A percentile compares a stretch with the other conserved stretches of the same genome.
Conservation (phyloP, 2,888 invertebrate genomes). For the Ochropleura leucogaster region DNA sequence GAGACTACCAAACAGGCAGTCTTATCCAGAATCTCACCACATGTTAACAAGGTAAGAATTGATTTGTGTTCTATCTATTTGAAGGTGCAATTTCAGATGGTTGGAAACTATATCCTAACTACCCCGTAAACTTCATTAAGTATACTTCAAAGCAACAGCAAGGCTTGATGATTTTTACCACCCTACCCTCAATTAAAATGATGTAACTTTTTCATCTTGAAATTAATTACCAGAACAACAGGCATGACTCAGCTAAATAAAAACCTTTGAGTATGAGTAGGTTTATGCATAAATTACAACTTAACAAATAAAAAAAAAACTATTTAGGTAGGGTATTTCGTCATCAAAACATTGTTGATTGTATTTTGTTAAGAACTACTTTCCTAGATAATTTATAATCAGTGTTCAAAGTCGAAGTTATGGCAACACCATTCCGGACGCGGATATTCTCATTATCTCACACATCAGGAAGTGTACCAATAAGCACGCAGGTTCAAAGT, state of each 20-base stretch:
- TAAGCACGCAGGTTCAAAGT: slow-evolving; percentile 40
- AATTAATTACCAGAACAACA: not conserved
- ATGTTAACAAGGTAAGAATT: slow-evolving; percentile 86
- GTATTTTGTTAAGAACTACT: not conserved
- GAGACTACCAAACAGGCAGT: slow-evolving; percentile 91
- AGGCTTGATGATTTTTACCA: not conserved
- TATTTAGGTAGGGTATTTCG: not conserved
- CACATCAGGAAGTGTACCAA: slow-evolving; percentile 40
- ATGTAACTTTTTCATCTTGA: not conserved
- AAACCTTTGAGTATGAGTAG: not conserved
- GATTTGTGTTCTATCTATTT: not conserved
- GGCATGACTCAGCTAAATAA: slow-evolving; percentile 16
- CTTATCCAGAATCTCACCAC: slow-evolving; percentile 89
- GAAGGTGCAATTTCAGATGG: not conserved
- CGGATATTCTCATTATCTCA: slow-evolving; percentile 40
- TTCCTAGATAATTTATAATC: slow-evolving; percentile 19
- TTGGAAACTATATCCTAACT: not conserved
- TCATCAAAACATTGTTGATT: slow-evolving; percentile 17
- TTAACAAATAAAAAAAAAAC: not conserved
- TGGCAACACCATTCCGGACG: slow-evolving; percentile 31
- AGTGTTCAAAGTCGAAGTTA: slow-evolving; percentile 38
- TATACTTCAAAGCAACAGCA: no score
- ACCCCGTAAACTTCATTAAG: not conserved
- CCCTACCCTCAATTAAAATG: slow-evolving; percentile 33
- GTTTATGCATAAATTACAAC: not conserved